Evolutionary conservation across 30 jellyfish, hydroid and myxozoan species (phyloP), one percentile per base, ranked within the genome.

Genomic region (Clytia hemisphaerica): DNA sequence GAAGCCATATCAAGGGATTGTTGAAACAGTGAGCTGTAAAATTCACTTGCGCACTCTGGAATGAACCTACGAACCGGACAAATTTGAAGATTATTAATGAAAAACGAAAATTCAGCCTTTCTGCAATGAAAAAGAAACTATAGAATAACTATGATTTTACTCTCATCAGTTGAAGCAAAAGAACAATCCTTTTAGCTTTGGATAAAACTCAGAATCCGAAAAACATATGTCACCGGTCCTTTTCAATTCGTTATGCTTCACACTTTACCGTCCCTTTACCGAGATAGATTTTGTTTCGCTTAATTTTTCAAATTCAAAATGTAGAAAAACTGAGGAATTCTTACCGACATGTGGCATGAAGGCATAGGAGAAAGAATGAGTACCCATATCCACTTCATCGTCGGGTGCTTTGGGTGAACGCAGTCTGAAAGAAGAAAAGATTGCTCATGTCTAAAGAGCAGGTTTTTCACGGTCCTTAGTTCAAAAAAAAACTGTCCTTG

Each of bases 321-420:
- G n/a, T n/a, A n/a, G n/a, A n/a, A n/a, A n/a, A n/a, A n/a, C n/a
- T n/a, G n/a, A n/a, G n/a, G n/a, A n/a, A 15, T 25, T 25, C 49
- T 24, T 15, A 83, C 95, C 95, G 37, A 25, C 12, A 64, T 83
- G 95, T 14, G 95, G 95, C 81, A 74, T 61, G 34, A 75, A 38
- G 6, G 92, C 95, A 66, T 83, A 84, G 1, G 66, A 30, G 40
- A 84, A 76, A 14, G 44, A 74, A 63, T 76, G 95, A 22, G 24
- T 7, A 0, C 93, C 93, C 93, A 84, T 84, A 45, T 76, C 93
- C 24, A 83, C 95, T 0, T 73, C 31, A 29, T 71, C 88, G 45
- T 84, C 95, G 6, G 95, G 95, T 29, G 95, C 83, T 45, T 84
- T 84, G 32, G 95, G 82, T 10, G 95, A 76, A 2, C 95, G 76